Evolutionary conservation across 2,113 vertebrate genomes (phyloP), one percentile per base, ranked within the genome.

Genomic region (Solea solea): DNA sequence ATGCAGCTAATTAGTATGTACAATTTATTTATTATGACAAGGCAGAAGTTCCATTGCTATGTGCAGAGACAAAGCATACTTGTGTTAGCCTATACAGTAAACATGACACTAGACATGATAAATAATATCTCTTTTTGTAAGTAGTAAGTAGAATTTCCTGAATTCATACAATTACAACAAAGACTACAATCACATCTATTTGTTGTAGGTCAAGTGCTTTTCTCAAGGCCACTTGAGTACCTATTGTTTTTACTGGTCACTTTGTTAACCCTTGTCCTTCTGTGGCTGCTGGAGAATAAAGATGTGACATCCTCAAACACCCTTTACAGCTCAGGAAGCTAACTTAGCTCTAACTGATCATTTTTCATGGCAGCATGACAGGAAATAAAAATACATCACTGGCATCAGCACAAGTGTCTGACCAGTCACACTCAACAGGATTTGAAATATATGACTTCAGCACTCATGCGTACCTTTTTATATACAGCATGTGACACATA

Each of bases 171-270:
- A 27, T 51, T 9, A 41, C 4, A 15, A 27, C 57, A 9, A 41
- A n/a, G 63, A n/a, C 16, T 27, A 8, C 39, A 16, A 4, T 12
- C 58, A 62, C 25, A 51, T 52, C 11, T n/a, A 16, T 10, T 1
- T 40, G 40, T 12, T 45, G 34, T 4, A 34, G 34, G 63, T 56
- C 48, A 66, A 62, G 14, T 53, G 42, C 51, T 61, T 76, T 73
- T 69, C 54, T 75, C 49, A 66, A 51, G 68, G 49, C 9, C 25
- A n/a, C 71, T 79, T 4, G 9, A 51, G 21, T 34, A 46, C 2
- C 62, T 39, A 7, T 34, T 34, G 1, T 65, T 64, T 51, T 15
- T 9, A 13, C 27, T 40, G 49, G 54, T 48, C 50, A 28, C 42
- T 56, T 42, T 54, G 14, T 53, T 28, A 63, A 64, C 41, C 34